A percentile compares a stretch with the other conserved stretches of the same genome.
phyloP scores from a whole-genome alignment of 2,888 invertebrate species.

The Tetropium fuscum region DNA sequence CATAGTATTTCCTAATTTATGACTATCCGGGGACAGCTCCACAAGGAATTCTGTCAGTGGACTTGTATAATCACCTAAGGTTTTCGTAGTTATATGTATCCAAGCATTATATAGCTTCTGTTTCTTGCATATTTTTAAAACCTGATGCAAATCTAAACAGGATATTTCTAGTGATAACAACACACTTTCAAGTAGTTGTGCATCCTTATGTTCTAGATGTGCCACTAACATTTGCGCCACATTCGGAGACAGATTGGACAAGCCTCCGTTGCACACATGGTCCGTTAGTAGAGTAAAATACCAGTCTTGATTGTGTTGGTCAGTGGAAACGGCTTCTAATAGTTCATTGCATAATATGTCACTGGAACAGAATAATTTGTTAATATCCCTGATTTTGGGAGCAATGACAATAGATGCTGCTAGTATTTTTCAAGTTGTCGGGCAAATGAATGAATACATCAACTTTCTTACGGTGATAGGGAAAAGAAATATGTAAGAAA shows the following conservation, averaged over 20 bases:
- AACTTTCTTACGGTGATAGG: too few relatives aligned
- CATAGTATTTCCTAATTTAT: constrained; percentile 80
- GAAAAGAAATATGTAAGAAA: too few relatives aligned
- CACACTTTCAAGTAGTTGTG: constrained; percentile 75
- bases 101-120: constrained; percentile 77
- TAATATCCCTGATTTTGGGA: constrained; percentile 57
- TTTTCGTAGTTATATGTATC: constrained; percentile 82
- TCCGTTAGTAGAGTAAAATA: constrained; percentile 80
- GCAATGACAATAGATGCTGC: too few relatives aligned
- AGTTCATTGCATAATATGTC: constrained; percentile 74
- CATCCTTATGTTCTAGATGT: constrained; percentile 73
- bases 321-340: constrained; percentile 71
- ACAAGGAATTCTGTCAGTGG: constrained; percentile 78
- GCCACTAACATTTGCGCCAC: constrained; percentile 80
- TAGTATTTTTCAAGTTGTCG: too few relatives aligned
- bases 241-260: constrained; percentile 74
- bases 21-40: constrained; percentile 66
- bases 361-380: constrained; percentile 54
- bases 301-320: constrained; percentile 64
- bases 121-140: constrained; percentile 68
- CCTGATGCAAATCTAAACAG: constrained; percentile 82
- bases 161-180: constrained; percentile 79
- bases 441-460: too few relatives aligned
- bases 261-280: constrained; percentile 74
- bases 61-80: constrained; percentile 79